A percentile compares a stretch with the other conserved stretches of the same genome.
Conservation (phyloP, 2,888 invertebrate genomes). For the Conus canariensis region DNA sequence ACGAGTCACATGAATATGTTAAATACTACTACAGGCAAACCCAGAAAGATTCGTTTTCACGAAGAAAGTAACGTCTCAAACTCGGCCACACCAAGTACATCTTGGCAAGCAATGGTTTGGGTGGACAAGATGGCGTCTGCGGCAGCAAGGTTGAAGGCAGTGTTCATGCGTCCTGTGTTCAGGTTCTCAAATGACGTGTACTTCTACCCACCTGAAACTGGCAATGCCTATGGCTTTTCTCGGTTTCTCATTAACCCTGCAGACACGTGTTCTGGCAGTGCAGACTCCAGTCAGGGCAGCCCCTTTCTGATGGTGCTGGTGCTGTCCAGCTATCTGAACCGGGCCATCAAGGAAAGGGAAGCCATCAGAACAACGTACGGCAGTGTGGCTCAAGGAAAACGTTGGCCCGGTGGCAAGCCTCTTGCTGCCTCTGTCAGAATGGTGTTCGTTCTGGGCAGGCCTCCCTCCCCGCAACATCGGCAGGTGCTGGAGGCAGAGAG, state of each 20-base stretch:
- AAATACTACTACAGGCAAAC: neutral
- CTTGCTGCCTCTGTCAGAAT: constrained; percentile 18
- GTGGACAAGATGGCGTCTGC: neutral
- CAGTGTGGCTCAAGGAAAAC: constrained; percentile 16
- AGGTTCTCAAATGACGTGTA: neutral
- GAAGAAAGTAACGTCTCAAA: neutral
- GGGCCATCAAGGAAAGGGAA: neutral
- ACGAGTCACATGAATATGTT: neutral
- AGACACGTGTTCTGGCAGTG: neutral
- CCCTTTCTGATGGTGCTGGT: constrained; percentile 36
- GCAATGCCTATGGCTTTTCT: neutral
- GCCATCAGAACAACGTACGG: constrained; percentile 37
- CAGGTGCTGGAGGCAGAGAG: constrained; percentile 29
- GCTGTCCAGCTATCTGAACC: constrained; percentile 20
- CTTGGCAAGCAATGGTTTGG: too few species aligned
- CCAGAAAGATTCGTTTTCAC: neutral
- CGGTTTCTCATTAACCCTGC: neutral
- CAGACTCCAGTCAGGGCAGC: neutral
- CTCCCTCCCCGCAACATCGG: neutral
- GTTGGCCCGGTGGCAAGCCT: constrained; percentile 24
- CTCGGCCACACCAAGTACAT: neutral
- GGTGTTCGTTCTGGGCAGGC: constrained; percentile 36
- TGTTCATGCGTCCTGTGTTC: neutral
- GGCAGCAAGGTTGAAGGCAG: neutral
- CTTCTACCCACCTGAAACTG: neutral